These are phyloP conservation scores for Hirtodrosophila cameraria DNA, from an alignment of 2,888 invertebrate species.

Conservation along the genomic window DNA sequence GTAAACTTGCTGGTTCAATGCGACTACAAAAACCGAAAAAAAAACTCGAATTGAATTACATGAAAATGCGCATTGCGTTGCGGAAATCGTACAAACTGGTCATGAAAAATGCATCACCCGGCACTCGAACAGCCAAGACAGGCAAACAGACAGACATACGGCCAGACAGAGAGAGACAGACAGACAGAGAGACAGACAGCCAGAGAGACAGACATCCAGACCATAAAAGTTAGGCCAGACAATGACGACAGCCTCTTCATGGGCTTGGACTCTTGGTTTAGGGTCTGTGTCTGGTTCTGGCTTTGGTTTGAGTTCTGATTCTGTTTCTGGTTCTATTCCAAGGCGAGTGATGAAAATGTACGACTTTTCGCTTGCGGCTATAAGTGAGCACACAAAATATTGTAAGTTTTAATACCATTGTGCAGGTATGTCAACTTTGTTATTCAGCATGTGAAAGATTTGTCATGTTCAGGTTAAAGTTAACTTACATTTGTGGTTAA, in stretches of 20 bases:
- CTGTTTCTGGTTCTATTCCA: conserved; percentile 23
- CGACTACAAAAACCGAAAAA: conserved; percentile 47
- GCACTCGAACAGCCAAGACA: conserved; percentile 23
- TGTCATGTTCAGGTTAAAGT: too few species aligned
- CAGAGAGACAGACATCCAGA: conserved; percentile 20
- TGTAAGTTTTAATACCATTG: conserved; percentile 25
- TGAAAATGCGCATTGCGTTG: conserved; percentile 74
- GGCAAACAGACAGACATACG: conserved; percentile 5
- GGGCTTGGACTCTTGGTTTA: conserved; percentile 23
- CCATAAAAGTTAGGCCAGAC: conserved; percentile 57
- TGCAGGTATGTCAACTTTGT: conserved; percentile 6
- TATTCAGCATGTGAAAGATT: conserved; percentile 1
- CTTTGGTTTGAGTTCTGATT: conserved; percentile 15
- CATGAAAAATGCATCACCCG: conserved; percentile 76
- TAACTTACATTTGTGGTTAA: too few species aligned
- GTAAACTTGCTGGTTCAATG: conserved; percentile 63
- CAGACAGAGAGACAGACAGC: conserved; percentile 27
- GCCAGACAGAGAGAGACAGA: conserved; percentile 1
- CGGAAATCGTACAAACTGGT: conserved; percentile 78
- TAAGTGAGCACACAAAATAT: conserved; percentile 61
- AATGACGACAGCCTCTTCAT: conserved; percentile 51
- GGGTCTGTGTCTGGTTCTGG: conserved; percentile 29
- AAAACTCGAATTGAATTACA: conserved; percentile 72
- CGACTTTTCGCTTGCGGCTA: conserved; percentile 68
- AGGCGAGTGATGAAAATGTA: conserved; percentile 73